Percentiles rank a stretch among this genome's conserved stretches.
phyloP scores from a whole-genome alignment of 2,113 vertebrate species.

The Budorcas taxicolor region DNA sequence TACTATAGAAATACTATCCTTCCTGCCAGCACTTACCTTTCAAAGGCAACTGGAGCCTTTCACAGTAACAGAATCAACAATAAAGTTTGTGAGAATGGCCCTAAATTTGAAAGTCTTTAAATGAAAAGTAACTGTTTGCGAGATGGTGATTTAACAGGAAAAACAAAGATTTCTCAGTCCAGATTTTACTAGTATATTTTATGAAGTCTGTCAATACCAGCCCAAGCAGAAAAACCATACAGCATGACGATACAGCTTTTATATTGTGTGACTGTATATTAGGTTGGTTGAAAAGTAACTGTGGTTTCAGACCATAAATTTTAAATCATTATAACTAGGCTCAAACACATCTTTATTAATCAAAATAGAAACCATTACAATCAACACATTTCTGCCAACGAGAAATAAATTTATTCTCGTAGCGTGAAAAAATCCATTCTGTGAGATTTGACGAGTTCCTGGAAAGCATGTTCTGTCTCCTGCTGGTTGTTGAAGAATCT shows the following conservation, averaged over 20 bases:
- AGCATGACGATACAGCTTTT: background rate
- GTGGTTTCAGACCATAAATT: background rate
- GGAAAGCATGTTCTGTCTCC: background rate
- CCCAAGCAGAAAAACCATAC: background rate
- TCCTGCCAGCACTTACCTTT: slow-evolving; percentile 10
- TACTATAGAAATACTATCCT: background rate
- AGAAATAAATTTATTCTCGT: background rate
- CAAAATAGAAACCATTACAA: background rate
- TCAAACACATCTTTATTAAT: background rate
- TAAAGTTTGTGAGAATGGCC: background rate
- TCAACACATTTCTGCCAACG: background rate
- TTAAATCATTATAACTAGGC: background rate
- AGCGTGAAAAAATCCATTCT: background rate
- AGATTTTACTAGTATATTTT: background rate
- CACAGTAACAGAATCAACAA: background rate
- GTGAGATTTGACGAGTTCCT: background rate
- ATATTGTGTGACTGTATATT: background rate
- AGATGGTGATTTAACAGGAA: background rate
- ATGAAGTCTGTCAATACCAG: background rate
- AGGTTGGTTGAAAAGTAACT: background rate
- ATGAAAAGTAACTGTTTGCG: background rate
- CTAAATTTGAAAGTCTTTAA: slow-evolving; percentile 4
- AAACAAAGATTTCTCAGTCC: background rate
- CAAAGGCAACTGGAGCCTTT: background rate
- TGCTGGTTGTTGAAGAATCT: background rate